Percentiles rank a stretch among this genome's conserved stretches.
These are phyloP conservation scores for Paramormyrops hopkinsi DNA, from an alignment of 2,797 vertebrate genomes.

Conservation along the genomic window DNA sequence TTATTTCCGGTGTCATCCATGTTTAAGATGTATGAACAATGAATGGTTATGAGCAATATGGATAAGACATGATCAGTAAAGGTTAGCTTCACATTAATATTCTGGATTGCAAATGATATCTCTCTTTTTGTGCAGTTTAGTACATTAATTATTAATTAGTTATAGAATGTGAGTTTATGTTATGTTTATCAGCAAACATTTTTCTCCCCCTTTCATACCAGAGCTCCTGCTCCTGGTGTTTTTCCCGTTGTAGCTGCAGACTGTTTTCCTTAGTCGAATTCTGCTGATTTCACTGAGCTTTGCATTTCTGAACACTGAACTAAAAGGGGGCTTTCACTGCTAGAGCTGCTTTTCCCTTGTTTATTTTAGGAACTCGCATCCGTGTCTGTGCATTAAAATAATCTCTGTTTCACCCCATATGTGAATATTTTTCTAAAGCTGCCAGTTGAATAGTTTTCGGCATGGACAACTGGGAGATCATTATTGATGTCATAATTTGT, in stretches of 20 bases:
- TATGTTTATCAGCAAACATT: neutral
- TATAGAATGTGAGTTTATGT: neutral
- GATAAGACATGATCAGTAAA: neutral
- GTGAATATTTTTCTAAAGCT: neutral
- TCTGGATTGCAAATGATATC: conserved; percentile 17
- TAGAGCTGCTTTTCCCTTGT: conserved; percentile 65
- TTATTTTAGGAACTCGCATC: neutral
- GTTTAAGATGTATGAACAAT: neutral
- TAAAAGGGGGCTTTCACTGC: conserved; percentile 58
- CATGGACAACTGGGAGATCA: neutral
- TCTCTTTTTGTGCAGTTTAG: neutral
- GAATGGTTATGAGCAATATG: neutral
- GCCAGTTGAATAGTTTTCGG: neutral
- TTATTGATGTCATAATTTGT: conserved; percentile 16
- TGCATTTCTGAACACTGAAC: conserved; percentile 49
- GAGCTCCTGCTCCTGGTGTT: conserved; percentile 29
- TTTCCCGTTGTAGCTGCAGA: conserved; percentile 41
- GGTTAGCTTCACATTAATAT: neutral
- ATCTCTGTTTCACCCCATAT: neutral
- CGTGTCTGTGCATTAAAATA: conserved; percentile 4
- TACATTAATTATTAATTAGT: conserved; percentile 14
- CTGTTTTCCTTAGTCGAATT: conserved; percentile 63
- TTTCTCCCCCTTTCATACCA: neutral
- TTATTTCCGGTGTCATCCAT: neutral
- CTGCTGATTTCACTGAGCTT: conserved; percentile 63